These are phyloP conservation scores for Erythrolamprus reginae DNA, from an alignment of 2,113 vertebrate species.

Conservation along the genomic window DNA sequence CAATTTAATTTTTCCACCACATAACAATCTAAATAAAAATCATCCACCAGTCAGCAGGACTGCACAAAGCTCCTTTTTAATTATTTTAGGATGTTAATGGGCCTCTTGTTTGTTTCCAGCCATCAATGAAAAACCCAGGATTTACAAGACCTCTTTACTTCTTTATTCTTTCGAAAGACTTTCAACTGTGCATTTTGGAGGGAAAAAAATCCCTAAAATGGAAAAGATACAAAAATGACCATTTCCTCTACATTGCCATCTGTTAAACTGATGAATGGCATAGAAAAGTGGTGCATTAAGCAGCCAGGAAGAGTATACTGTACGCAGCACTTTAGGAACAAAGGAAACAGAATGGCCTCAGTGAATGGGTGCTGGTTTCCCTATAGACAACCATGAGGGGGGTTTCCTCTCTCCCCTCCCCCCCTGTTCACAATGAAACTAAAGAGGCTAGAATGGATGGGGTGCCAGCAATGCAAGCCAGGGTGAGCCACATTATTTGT, in stretches of 20 bases:
- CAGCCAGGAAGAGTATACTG: conserved; percentile 34
- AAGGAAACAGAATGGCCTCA: conserved; percentile 44
- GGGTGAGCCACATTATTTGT: conserved; percentile 26
- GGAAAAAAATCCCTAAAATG: conserved; percentile 5
- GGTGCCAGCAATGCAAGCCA: conserved; percentile 30
- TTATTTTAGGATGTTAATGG: not conserved
- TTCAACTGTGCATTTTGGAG: not conserved
- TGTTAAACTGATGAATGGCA: not conserved
- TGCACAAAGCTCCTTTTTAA: conserved; percentile 21
- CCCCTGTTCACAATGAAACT: conserved; percentile 12
- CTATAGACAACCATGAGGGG: not conserved
- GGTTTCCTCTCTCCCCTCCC: conserved; percentile 23
- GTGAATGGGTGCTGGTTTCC: conserved; percentile 7
- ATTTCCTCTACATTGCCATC: conserved; percentile 16
- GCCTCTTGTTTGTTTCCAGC: not conserved
- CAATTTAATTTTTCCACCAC: conserved; percentile 35
- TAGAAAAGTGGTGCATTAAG: conserved; percentile 3
- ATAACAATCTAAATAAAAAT: conserved; percentile 43
- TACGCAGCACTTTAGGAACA: conserved; percentile 48
- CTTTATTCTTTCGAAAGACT: not conserved
- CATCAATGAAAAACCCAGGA: not conserved
- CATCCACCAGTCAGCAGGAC: conserved; percentile 25
- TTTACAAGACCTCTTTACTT: not conserved
- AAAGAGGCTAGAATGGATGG: not conserved
- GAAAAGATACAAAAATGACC: conserved; percentile 18